phyloP scores from a whole-genome alignment of 2,113 vertebrate genomes.

The Arizona elegans region DNA sequence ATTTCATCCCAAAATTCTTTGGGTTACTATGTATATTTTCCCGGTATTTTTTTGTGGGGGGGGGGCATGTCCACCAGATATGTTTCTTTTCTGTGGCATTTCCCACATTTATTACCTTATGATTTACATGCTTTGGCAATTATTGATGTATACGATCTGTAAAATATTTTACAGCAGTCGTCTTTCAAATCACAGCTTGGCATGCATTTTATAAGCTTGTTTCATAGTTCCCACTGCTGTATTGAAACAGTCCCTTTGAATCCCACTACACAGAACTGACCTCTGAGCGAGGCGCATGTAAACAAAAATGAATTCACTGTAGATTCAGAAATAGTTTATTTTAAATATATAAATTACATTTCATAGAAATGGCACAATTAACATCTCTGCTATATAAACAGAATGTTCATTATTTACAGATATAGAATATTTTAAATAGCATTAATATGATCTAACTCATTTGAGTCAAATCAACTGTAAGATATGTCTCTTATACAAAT shows the following conservation, averaged over 20 bases:
- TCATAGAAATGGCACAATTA: constrained; percentile 80
- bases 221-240: not conserved
- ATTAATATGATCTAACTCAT: constrained; percentile 50
- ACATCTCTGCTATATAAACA: constrained; percentile 65
- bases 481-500: constrained; percentile 10
- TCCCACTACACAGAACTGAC: not conserved
- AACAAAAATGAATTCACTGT: not conserved
- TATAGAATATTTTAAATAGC: constrained; percentile 57
- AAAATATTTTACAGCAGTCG: not conserved
- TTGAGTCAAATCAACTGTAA: constrained; percentile 52
- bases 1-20: not conserved
- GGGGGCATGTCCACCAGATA: not conserved
- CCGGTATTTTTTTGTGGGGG: not conserved
- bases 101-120: not conserved
- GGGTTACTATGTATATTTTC: not conserved
- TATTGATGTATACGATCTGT: not conserved
- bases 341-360: constrained; percentile 72
- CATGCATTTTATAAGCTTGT: not conserved
- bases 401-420: constrained; percentile 46
- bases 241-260: not conserved
- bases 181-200: not conserved
- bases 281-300: not conserved
- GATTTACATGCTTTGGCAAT: not conserved
- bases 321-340: constrained; percentile 64
- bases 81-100: not conserved